Evolutionary conservation across 2,797 vertebrate species (phyloP), one percentile per base, ranked within the genome.

Genomic region (Characodon lateralis): DNA sequence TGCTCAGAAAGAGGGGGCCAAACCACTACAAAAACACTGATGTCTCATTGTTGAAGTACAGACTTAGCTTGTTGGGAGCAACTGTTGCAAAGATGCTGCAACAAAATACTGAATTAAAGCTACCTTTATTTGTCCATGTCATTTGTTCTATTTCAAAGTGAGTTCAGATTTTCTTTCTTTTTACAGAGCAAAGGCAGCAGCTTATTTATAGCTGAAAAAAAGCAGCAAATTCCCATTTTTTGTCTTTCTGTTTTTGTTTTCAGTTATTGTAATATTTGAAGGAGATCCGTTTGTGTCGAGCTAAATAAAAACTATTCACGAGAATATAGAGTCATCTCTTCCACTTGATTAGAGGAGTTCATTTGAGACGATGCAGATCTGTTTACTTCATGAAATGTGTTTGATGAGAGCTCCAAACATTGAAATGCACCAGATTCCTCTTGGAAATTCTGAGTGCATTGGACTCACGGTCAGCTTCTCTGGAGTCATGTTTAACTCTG

Each of bases 291-390:
- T 8, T n/a, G 10, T 59, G 2, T 12, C 2, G 12, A 59, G 58
- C 5, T 53, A 53, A 53, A 53, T 20, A 53, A 18, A 53, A 53
- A 18, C 14, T 6, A 5, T 53, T 4, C 18, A 18, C 18, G 5
- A 18, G 51, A 35, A 35, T 35, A 35, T 2, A 35, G 31, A 35
- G 55, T 26, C 1, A 2, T 26, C 39, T 68, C 39, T 12, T 76
- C 71, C 20, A 41, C 73, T 84, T 88, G 78, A 89, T 89, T 79
- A 83, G 83, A 85, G 79, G 78, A 82, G 85, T 87, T 88, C 82
- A 90, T 90, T 85, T 81, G 70, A 86, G 82, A 50, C 20, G 1
- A 43, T 50, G 84, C 77, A 41, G 51, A 24, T 79, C 81, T 88
- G 77, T 85, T 87, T 50, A 77, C 76, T 58, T 68, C 80, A 73